Evolutionary conservation across 2,797 vertebrate genomes (phyloP), one percentile per base, ranked within the genome.

Genomic region (Danio kyathit): DNA sequence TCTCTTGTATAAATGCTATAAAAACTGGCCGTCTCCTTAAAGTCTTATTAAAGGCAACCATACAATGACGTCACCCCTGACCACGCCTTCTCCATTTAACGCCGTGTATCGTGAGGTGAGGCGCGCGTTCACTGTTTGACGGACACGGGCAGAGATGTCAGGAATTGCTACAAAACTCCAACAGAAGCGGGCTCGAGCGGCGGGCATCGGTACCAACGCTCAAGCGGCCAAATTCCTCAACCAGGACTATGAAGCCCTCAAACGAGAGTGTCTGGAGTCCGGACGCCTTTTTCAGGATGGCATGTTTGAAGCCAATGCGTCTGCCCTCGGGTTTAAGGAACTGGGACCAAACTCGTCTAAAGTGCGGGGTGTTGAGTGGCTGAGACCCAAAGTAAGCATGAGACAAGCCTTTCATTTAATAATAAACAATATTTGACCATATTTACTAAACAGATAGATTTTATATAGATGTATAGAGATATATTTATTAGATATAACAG

Each of bases 321-420:
- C 89, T 3, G 93, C 93, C 2, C 90, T 97, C 2, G 95, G 96
- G 63, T 96, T 95, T 88, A 95, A 95, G 8, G 93, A 96, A 5
- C 91, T 96, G 82, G 95, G 94, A 1, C 94, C 94, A 0, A 49
- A 79, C 40, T 96, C 95, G 71, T 88, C 86, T 90, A 91, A 92
- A n/a, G 87, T 89, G 0, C 90, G 91, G 0, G 92, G 94, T 0
- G 90, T 96, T 56, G 51, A 52, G 64, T 97, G 96, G 95, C 84
- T 86, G 80, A 92, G 95, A 44, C 95, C 96, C 0, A 89, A 84
- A 74, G 96, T 96, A 72, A 86, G 91, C 19, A 7, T 29, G 5
- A 10, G 6, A 19, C 9, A n/a, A 5, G 8, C 0, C 4, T 38
- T n/a, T 54, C 9, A 51, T 38, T 40, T 16, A 7, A 29, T 69